Base-by-base conservation (phyloP, 35 echinoderm and acorn worm genomes). In the Holothuria glaberrima region DNA sequence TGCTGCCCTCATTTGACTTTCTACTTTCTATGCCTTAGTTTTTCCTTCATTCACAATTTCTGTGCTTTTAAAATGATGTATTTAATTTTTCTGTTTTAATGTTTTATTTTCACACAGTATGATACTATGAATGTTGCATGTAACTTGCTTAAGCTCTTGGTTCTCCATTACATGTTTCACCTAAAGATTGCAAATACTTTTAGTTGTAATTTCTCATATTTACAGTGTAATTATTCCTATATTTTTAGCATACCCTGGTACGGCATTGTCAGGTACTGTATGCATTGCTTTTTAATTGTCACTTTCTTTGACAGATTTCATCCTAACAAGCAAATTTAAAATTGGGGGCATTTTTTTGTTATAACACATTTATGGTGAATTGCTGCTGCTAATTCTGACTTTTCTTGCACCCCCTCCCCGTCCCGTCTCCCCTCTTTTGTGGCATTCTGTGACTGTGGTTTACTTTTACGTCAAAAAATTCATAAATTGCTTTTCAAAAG, bases 181-280 rank as follows among this genome's bases (percentile, higher is more conserved):
- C 9, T 65, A 28, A 9, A 65, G 2, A 24, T 65, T 65, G 28
- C 62, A 65, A 65, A 17, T 66, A 21, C 21, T 30, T 38, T 35
- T n/a, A 41, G n/a, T n/a, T n/a, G n/a, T n/a, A n/a, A 38, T 35
- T 38, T n/a, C 44, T n/a, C 10, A 32, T 75, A 16, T 75, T 41
- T 45, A 21, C 29, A 38, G 16, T 31, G 10, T 73, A 27, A 75
- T 75, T 20, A 21, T 31, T 75, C 12, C 16, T 38, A 5, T 75
- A 72, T 38, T 38, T 75, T 38, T 21, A 75, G 71, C 28, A 75
- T 38, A 41, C 71, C 71, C 21, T 75, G 71, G 71, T 75, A 75
- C 20, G 19, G 29, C 19, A 31, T 75, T 22, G 12, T 75, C 71
- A 75, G 71, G 71, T 75, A 75, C 32, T 21, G 34, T 54, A 54